Evolutionary conservation across 2,113 vertebrate species (phyloP).

Genomic region (Raphicerus campestris): DNA sequence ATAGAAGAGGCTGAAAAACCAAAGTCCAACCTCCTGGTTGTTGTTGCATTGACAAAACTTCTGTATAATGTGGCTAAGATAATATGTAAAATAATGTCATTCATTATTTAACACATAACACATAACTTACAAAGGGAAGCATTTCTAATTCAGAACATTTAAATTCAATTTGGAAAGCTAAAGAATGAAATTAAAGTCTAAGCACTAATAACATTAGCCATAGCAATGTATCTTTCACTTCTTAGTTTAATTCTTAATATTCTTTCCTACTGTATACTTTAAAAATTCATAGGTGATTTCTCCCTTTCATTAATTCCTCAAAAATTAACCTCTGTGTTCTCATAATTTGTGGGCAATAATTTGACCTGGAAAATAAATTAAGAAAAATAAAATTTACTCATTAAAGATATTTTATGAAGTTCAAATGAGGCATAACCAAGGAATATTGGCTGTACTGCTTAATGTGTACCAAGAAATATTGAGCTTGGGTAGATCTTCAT

Average conservation of each 20-base stretch:
- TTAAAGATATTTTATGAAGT: background rate
- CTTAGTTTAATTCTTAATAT: background rate
- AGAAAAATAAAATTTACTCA: background rate
- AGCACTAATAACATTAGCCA: background rate
- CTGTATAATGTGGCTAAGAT: background rate
- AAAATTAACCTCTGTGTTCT: background rate
- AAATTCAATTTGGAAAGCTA: background rate
- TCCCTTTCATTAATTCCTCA: background rate
- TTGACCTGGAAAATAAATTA: background rate
- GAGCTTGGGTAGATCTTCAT: background rate
- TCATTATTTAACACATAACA: background rate
- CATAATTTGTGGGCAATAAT: background rate
- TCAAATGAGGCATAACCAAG: background rate
- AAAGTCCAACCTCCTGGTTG: background rate
- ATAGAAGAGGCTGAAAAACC: background rate
- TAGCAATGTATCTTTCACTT: background rate
- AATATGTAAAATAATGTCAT: background rate
- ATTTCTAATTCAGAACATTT: background rate
- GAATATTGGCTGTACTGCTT: background rate
- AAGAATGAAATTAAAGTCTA: constrained; percentile 1
- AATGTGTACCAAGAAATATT: background rate
- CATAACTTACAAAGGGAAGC: background rate
- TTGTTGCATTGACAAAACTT: background rate
- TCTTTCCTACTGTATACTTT: background rate
- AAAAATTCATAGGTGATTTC: background rate